Percentiles rank a stretch among this genome's conserved stretches.
Conservation (phyloP, 1,140 invertebrate species). For the Orius insidiosus region DNA sequence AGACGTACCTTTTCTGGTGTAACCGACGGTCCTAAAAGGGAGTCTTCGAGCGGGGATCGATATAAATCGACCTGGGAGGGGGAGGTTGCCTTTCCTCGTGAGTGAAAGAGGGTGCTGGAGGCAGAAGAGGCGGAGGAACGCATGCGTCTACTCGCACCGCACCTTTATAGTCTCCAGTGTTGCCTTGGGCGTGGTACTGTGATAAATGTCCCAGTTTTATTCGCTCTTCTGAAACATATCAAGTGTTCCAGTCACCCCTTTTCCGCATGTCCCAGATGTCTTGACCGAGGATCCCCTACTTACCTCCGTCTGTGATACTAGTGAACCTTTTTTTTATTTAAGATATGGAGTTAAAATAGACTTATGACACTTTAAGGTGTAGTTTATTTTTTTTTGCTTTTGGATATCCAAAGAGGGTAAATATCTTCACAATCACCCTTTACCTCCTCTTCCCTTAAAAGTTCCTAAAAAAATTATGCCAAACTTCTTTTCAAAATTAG, state of each 20-base stretch:
- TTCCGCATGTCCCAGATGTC: constrained; percentile 6
- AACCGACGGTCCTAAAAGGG: too few relatives aligned
- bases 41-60: too few relatives aligned
- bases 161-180: constrained; percentile 1
- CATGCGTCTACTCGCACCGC: neutral
- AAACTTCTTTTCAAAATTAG: too few relatives aligned
- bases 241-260: constrained; percentile 1
- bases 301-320: constrained; percentile 4
- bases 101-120: too few relatives aligned
- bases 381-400: neutral
- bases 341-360: neutral
- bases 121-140: neutral
- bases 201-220: neutral
- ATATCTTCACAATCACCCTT: neutral
- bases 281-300: constrained; percentile 2
- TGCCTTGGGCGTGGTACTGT: constrained; percentile 6
- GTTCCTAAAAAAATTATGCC: too few relatives aligned
- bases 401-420: constrained; percentile 1
- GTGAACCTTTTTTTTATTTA: constrained; percentile 1
- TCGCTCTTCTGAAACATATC: neutral
- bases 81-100: too few relatives aligned
- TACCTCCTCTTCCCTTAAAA: too few relatives aligned
- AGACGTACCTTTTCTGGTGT: too few relatives aligned
- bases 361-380: constrained; percentile 1
- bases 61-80: too few relatives aligned